These are phyloP conservation scores for Dilophus febrilis DNA, from an alignment of 2,888 invertebrate species.

Conservation along the genomic window DNA sequence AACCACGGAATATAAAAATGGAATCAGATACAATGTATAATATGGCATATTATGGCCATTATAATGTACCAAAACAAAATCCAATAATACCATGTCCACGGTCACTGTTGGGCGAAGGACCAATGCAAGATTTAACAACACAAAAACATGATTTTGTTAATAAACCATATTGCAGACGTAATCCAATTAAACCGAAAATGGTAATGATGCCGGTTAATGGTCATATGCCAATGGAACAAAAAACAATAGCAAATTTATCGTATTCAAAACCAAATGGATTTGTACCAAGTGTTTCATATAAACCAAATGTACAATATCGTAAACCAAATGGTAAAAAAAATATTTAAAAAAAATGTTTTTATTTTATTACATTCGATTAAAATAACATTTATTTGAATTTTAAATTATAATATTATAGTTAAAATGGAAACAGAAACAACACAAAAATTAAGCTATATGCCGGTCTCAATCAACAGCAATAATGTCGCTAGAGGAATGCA, in stretches of 20 bases:
- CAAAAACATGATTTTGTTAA: constrained; percentile 55
- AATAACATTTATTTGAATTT: not conserved
- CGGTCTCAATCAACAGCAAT: too few species aligned
- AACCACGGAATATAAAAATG: constrained; percentile 33
- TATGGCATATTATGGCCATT: constrained; percentile 20
- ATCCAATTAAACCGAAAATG: constrained; percentile 18
- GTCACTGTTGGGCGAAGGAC: constrained; percentile 29
- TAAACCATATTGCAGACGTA: constrained; percentile 33
- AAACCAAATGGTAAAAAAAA: constrained; percentile 14
- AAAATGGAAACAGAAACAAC: constrained; percentile 33
- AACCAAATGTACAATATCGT: constrained; percentile 15
- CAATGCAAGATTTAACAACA: constrained; percentile 56
- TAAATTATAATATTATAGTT: not conserved
- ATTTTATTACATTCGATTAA: not conserved
- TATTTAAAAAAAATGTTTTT: not conserved
- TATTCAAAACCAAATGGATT: constrained; percentile 19
- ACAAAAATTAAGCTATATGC: constrained; percentile 37
- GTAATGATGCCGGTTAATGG: constrained; percentile 19
- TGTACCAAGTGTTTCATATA: constrained; percentile 2
- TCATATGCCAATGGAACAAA: constrained; percentile 20
- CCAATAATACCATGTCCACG: constrained; percentile 21
- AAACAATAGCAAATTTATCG: constrained; percentile 24
- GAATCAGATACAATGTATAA: constrained; percentile 33
- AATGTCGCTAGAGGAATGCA: too few species aligned
- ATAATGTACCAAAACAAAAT: constrained; percentile 15